Percentiles rank a stretch among this genome's conserved stretches.
Evolutionary conservation across 2,888 invertebrate species (phyloP).

Genomic region (Drosophila lutescens): DNA sequence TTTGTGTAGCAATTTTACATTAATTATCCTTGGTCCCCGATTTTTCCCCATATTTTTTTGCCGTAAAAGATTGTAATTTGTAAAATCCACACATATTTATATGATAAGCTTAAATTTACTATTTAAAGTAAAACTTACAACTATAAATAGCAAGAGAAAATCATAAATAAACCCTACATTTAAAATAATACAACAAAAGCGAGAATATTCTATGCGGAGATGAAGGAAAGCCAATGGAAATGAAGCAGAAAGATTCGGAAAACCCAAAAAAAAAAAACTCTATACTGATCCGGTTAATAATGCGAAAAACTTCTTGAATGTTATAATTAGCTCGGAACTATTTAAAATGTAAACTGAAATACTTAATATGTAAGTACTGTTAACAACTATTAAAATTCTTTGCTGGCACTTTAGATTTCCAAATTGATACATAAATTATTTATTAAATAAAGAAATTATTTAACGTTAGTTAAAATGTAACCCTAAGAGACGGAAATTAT

Average conservation of each 20-base stretch:
- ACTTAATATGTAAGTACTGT: slow-evolving; percentile 8
- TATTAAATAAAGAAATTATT: slow-evolving; percentile 25
- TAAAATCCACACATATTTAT: slow-evolving; percentile 35
- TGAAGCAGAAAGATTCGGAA: neutral
- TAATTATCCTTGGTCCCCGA: slow-evolving; percentile 1
- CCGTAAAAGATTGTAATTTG: slow-evolving; percentile 29
- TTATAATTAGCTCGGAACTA: slow-evolving; percentile 3
- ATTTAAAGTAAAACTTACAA: slow-evolving; percentile 43
- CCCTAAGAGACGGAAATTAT: slow-evolving; percentile 6
- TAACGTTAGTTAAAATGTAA: slow-evolving; percentile 32
- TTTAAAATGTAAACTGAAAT: slow-evolving; percentile 6
- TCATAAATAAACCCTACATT: slow-evolving; percentile 28
- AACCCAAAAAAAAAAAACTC: neutral
- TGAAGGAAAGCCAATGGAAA: neutral
- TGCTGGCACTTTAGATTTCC: slow-evolving; percentile 15
- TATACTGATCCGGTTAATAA: neutral
- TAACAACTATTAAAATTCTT: slow-evolving; percentile 22
- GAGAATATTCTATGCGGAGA: slow-evolving; percentile 2
- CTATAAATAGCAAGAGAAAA: slow-evolving; percentile 22
- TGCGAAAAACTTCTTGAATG: neutral
- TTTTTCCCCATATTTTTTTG: slow-evolving; percentile 14
- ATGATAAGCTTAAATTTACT: slow-evolving; percentile 43
- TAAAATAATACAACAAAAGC: slow-evolving; percentile 2
- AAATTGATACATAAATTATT: slow-evolving; percentile 33
- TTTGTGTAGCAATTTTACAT: slow-evolving; percentile 15